A percentile compares a stretch with the other conserved stretches of the same genome.
Conservation (phyloP, 2,113 vertebrate species). For the Anhinga rufa region DNA sequence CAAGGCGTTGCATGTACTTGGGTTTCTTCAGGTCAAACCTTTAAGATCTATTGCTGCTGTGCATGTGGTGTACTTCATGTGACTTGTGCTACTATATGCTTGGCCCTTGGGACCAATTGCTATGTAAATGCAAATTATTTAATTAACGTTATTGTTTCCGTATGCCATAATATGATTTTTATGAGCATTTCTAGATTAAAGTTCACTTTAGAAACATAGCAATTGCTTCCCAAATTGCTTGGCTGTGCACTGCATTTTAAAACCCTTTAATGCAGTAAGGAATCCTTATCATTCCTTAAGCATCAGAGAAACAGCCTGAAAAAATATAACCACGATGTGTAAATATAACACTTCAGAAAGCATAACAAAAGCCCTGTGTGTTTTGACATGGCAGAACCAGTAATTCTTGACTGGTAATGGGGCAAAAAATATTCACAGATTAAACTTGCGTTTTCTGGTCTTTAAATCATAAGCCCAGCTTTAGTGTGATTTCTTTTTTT, state of each 20-base stretch:
- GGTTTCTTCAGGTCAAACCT: neutral
- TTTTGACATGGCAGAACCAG: neutral
- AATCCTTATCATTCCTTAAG: constrained; percentile 23
- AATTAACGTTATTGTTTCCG: constrained; percentile 63
- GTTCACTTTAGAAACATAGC: constrained; percentile 50
- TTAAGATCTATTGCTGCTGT: neutral
- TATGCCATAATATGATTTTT: constrained; percentile 61
- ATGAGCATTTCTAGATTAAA: constrained; percentile 63
- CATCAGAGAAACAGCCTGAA: neutral
- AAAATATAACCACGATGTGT: neutral
- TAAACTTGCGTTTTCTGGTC: neutral
- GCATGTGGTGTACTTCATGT: neutral
- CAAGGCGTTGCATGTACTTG: neutral
- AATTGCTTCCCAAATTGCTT: constrained; percentile 52
- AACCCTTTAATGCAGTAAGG: neutral
- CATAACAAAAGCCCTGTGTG: neutral
- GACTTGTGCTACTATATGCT: constrained; percentile 14
- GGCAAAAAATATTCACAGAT: neutral
- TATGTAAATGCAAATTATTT: constrained; percentile 64
- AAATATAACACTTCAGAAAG: constrained; percentile 15
- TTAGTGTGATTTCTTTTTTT: neutral
- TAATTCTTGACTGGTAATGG: neutral
- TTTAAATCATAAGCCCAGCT: neutral
- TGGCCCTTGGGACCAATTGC: constrained; percentile 42
- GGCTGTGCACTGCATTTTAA: constrained; percentile 40